phyloP scores from a whole-genome alignment of 2,797 vertebrate species.

The Eurystomus glaucurus region DNA sequence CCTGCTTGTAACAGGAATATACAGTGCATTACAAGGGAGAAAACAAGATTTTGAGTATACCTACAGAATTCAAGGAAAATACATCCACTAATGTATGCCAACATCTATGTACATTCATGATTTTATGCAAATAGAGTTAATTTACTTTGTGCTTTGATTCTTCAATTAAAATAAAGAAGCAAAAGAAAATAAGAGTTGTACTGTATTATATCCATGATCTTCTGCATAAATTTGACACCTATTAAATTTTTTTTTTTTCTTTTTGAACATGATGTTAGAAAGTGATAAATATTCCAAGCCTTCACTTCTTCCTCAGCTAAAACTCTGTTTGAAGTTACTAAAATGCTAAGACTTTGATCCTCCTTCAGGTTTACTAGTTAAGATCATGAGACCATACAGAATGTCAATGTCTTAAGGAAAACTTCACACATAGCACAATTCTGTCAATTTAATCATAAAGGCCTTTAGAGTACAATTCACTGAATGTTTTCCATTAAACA shows the following conservation, averaged over 20 bases:
- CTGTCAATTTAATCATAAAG: background rate
- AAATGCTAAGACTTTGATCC: slow-evolving; percentile 48
- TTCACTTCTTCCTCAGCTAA: slow-evolving; percentile 15
- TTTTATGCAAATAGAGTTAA: background rate
- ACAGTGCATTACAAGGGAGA: background rate
- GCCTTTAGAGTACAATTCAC: background rate
- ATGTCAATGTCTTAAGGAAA: background rate
- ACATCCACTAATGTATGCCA: background rate
- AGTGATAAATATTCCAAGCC: slow-evolving; percentile 35
- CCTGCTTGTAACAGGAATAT: background rate
- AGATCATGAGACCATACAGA: background rate
- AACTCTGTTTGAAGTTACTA: slow-evolving; percentile 48
- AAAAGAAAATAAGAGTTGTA: background rate
- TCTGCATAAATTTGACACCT: slow-evolving; percentile 29
- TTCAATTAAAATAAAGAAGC: background rate
- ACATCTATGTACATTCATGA: background rate
- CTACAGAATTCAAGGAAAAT: background rate
- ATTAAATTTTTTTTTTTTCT: background rate
- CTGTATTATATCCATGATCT: background rate
- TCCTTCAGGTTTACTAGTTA: background rate
- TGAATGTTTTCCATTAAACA: background rate
- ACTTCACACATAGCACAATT: background rate
- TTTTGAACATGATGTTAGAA: background rate
- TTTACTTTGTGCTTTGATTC: background rate
- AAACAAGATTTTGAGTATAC: background rate